Conservation (phyloP, 2,888 invertebrate species). For the Aspidiotus destructor region DNA sequence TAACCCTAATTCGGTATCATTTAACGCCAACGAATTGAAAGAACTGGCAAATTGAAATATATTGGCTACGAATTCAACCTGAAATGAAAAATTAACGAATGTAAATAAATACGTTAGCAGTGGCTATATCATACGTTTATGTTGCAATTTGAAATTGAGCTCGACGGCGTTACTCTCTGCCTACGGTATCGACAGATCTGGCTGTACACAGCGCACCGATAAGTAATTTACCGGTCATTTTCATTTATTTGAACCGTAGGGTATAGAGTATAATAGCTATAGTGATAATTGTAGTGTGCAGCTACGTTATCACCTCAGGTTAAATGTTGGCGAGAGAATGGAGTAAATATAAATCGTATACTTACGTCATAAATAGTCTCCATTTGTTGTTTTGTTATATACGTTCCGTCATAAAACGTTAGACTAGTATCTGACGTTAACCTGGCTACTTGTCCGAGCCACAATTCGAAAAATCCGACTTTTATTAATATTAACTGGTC, state of each 20-base stretch:
- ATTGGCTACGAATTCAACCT: conserved; percentile 75
- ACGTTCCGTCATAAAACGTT: conserved; percentile 83
- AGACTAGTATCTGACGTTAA: conserved; percentile 66
- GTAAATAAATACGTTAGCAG: background rate
- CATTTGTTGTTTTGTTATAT: conserved; percentile 70
- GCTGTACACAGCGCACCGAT: too few species aligned
- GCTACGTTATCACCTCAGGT: too few species aligned
- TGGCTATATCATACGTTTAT: background rate
- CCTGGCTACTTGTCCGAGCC: conserved; percentile 77
- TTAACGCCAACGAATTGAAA: conserved; percentile 59
- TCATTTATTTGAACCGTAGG: too few species aligned
- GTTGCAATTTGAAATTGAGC: background rate
- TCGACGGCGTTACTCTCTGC: background rate
- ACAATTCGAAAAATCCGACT: conserved; percentile 91
- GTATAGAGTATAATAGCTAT: too few species aligned
- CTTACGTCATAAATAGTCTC: conserved; percentile 80
- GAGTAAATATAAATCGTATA: conserved; percentile 36
- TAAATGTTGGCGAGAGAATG: background rate
- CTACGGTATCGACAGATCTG: too few species aligned
- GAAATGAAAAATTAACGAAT: conserved; percentile 40
- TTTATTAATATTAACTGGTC: conserved; percentile 95
- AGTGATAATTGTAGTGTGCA: too few species aligned
- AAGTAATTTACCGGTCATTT: too few species aligned
- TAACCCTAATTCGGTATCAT: conserved; percentile 82
- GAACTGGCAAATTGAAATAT: conserved; percentile 68